These are phyloP conservation scores for Nothura maculosa DNA, from an alignment of 2,797 vertebrate species.

Conservation along the genomic window DNA sequence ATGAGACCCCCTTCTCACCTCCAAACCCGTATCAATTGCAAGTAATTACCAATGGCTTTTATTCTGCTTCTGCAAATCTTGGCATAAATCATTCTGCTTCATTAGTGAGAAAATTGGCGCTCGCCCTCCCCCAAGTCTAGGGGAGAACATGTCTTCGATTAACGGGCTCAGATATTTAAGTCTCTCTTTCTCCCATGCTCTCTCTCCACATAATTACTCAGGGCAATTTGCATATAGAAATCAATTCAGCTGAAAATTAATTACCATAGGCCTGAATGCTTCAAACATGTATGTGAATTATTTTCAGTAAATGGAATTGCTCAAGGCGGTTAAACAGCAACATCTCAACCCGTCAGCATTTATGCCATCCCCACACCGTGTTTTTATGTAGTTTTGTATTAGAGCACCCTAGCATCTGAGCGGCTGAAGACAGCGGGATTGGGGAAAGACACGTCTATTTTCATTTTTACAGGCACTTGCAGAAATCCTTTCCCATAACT, in stretches of 20 bases:
- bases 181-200: not conserved
- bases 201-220: slow-evolving; percentile 21
- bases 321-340: slow-evolving; percentile 56
- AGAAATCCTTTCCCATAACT: not conserved
- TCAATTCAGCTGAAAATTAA: slow-evolving; percentile 73
- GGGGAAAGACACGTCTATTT: slow-evolving; percentile 23
- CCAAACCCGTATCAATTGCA: not conserved
- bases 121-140: not conserved
- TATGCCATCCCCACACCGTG: not conserved
- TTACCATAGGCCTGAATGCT: slow-evolving; percentile 53
- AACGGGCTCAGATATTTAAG: slow-evolving; percentile 47
- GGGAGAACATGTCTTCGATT: not conserved
- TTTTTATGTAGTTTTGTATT: slow-evolving; percentile 7
- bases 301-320: slow-evolving; percentile 73
- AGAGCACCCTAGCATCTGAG: slow-evolving; percentile 12
- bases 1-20: not conserved
- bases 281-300: slow-evolving; percentile 73
- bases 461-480: slow-evolving; percentile 46
- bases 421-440: not conserved
- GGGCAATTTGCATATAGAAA: slow-evolving; percentile 65
- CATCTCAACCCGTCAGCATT: slow-evolving; percentile 54
- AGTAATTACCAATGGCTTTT: not conserved
- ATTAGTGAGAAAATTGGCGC: slow-evolving; percentile 36
- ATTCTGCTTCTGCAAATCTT: slow-evolving; percentile 26
- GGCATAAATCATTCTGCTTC: slow-evolving; percentile 36